Percentiles rank a stretch among this genome's conserved stretches.
These are phyloP conservation scores for Parelbella ahira DNA, from an alignment of 2,888 invertebrate species.

Conservation along the genomic window DNA sequence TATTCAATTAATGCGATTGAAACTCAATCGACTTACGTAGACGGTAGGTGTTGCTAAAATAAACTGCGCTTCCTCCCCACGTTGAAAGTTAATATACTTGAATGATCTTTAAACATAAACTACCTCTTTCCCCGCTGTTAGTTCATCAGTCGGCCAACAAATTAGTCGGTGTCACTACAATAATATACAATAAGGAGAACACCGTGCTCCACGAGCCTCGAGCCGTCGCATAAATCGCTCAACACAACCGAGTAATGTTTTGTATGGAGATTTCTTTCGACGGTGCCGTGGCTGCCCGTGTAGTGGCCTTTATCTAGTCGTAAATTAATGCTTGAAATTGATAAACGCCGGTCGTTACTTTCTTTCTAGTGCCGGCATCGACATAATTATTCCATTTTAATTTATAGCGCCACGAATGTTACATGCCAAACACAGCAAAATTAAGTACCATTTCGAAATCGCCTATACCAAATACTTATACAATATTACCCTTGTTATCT, in stretches of 20 bases:
- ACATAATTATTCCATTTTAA: conserved; percentile 34
- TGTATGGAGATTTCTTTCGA: conserved; percentile 81
- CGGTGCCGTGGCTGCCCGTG: conserved; percentile 59
- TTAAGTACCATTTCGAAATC: conserved; percentile 6
- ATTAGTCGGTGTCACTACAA: conserved; percentile 79
- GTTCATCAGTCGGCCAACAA: conserved; percentile 77
- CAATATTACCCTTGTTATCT: conserved; percentile 2
- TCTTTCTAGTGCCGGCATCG: conserved; percentile 33
- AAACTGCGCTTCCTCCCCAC: conserved; percentile 30
- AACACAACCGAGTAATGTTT: conserved; percentile 75
- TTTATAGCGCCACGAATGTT: conserved; percentile 28
- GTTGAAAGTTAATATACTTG: conserved; percentile 53
- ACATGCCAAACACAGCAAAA: conserved; percentile 12
- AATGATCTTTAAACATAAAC: conserved; percentile 59
- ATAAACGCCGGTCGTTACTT: conserved; percentile 47
- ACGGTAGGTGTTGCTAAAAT: conserved; percentile 23
- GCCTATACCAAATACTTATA: too few species aligned
- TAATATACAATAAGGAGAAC: conserved; percentile 76
- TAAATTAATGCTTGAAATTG: conserved; percentile 73
- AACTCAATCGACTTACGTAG: too few species aligned
- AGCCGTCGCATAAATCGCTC: conserved; percentile 76
- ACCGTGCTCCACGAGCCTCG: conserved; percentile 54
- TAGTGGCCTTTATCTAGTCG: conserved; percentile 74
- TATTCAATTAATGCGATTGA: too few species aligned
- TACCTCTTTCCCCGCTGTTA: conserved; percentile 65